phyloP scores from a whole-genome alignment of 2,113 vertebrate species.

The Bufo gargarizans region DNA sequence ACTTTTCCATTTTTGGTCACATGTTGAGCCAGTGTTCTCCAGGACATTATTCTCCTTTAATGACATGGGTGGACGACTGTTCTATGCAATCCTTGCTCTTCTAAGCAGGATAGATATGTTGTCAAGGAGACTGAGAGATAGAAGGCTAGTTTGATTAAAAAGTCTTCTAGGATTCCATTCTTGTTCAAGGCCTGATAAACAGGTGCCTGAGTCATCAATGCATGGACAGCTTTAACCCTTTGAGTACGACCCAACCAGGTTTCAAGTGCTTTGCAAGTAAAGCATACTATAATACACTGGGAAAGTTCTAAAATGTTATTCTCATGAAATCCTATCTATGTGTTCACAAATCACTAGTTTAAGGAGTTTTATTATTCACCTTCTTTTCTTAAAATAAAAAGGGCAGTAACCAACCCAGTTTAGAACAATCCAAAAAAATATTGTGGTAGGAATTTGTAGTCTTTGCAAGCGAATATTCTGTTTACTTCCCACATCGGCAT shows the following conservation, averaged over 20 bases:
- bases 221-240: constrained; percentile 41
- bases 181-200: constrained; percentile 55
- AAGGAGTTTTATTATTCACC: background rate
- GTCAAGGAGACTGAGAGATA: constrained; percentile 50
- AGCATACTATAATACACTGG: background rate
- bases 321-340: background rate
- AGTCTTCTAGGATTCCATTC: constrained; percentile 36
- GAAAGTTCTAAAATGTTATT: background rate
- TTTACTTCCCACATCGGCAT: background rate
- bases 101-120: constrained; percentile 47
- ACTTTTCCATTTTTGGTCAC: constrained; percentile 16
- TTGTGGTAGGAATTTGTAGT: background rate
- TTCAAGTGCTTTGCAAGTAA: background rate
- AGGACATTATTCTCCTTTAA: background rate
- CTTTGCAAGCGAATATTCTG: background rate
- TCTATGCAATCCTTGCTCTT: constrained; percentile 14
- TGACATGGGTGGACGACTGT: constrained; percentile 4
- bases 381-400: background rate
- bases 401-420: background rate
- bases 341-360: background rate
- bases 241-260: background rate
- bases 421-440: background rate
- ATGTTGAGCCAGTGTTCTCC: background rate
- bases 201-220: constrained; percentile 39
- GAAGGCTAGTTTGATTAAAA: constrained; percentile 48